A percentile compares a stretch with the other conserved stretches of the same genome.
Conservation (phyloP, 1,140 invertebrate species). For the Aphis gossypii region DNA sequence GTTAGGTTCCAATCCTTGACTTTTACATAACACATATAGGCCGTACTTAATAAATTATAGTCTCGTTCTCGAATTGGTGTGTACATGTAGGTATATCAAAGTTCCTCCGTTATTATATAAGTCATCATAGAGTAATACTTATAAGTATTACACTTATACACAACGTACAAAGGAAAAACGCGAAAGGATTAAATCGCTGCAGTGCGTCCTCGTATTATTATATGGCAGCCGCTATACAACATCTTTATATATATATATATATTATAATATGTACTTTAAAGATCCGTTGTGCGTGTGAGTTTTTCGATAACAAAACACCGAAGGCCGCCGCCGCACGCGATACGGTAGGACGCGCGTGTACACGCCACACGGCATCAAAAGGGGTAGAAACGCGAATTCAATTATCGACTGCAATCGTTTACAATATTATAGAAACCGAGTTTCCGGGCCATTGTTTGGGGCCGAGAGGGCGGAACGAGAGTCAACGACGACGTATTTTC, state of each 20-base stretch:
- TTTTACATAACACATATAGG: too few species aligned
- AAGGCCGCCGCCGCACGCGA: background rate
- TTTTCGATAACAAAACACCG: background rate
- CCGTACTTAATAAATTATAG: too few species aligned
- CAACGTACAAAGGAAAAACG: background rate
- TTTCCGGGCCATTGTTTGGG: background rate
- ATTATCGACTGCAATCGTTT: slow-evolving; percentile 5
- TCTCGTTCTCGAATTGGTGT: too few species aligned
- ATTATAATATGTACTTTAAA: background rate
- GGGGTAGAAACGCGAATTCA: slow-evolving; percentile 6
- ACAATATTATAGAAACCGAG: slow-evolving; percentile 9
- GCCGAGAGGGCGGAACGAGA: background rate
- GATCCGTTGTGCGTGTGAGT: background rate
- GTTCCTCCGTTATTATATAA: too few species aligned
- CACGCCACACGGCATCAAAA: background rate
- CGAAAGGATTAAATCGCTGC: background rate
- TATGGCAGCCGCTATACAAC: background rate
- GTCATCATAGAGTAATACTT: too few species aligned
- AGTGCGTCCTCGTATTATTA: background rate
- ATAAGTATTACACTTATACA: too few species aligned
- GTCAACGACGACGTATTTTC: background rate
- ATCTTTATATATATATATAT: background rate
- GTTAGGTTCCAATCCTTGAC: too few species aligned
- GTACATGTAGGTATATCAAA: too few species aligned
- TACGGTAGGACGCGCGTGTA: background rate